phyloP scores from a whole-genome alignment of 2,113 vertebrate genomes.

The Xyliphius kryptos region DNA sequence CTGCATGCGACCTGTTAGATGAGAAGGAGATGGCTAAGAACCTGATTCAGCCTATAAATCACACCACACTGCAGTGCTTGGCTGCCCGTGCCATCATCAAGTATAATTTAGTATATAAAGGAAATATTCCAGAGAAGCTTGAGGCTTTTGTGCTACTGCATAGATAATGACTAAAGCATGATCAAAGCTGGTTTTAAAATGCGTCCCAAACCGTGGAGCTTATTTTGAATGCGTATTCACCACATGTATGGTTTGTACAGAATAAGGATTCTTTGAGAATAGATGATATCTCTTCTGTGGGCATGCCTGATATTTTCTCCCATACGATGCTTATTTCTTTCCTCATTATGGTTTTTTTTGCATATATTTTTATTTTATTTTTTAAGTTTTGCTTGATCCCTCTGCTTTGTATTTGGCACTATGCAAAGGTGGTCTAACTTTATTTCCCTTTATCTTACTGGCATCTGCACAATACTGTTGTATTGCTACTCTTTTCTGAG shows the following conservation, averaged over 20 bases:
- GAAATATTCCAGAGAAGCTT: conserved; percentile 90
- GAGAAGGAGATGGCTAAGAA: conserved; percentile 95
- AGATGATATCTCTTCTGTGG: conserved; percentile 47
- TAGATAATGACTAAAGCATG: conserved; percentile 91
- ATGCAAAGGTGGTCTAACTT: too few relatives aligned
- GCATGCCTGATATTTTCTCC: conserved; percentile 34
- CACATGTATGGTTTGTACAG: too few relatives aligned
- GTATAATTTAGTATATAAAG: conserved; percentile 78
- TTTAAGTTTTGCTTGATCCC: conserved; percentile 57
- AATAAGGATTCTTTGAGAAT: too few relatives aligned
- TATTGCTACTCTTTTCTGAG: conserved; percentile 38
- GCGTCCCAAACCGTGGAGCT: too few relatives aligned
- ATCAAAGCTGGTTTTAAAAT: too few relatives aligned
- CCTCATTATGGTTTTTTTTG: too few relatives aligned
- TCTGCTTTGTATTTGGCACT: conserved; percentile 49
- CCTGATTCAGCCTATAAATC: conserved; percentile 94
- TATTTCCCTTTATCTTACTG: conserved; percentile 1
- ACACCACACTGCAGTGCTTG: conserved; percentile 96
- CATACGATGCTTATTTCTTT: too few relatives aligned
- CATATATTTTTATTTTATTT: too few relatives aligned
- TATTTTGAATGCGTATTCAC: too few relatives aligned
- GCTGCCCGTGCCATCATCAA: conserved; percentile 88
- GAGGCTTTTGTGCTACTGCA: conserved; percentile 94
- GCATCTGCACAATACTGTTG: conserved; percentile 5
- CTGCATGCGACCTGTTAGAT: conserved; percentile 89